A percentile compares a stretch with the other conserved stretches of the same genome.
Conservation (phyloP, 92 coral and sea anemone genomes). For the Ricordea florida region DNA sequence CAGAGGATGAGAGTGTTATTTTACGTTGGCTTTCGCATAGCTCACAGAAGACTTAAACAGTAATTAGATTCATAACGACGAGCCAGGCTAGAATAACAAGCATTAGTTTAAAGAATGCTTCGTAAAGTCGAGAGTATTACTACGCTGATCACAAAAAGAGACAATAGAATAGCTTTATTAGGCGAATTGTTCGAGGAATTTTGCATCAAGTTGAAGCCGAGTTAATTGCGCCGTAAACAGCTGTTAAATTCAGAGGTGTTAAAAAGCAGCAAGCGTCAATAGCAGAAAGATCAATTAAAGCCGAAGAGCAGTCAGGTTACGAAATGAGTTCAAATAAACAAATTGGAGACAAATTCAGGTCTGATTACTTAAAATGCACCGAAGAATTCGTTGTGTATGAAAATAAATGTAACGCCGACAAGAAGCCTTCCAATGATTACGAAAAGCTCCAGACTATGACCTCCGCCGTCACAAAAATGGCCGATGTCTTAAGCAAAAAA, state of each 20-base stretch:
- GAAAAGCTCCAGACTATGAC: not conserved
- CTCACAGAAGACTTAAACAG: too few relatives aligned
- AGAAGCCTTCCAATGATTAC: too few relatives aligned
- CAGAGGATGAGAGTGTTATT: too few relatives aligned
- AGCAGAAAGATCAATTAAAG: conserved; percentile 40
- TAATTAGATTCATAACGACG: too few relatives aligned
- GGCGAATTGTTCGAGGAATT: conserved; percentile 60
- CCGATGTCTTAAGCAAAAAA: too few relatives aligned
- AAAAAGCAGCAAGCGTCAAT: conserved; percentile 29
- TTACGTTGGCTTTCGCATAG: too few relatives aligned
- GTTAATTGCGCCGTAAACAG: conserved; percentile 1
- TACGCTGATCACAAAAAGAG: conserved; percentile 16
- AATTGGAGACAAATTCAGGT: conserved; percentile 28
- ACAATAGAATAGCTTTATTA: conserved; percentile 17
- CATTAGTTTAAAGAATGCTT: too few relatives aligned
- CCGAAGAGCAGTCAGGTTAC: conserved; percentile 8
- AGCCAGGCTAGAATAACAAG: too few relatives aligned
- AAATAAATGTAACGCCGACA: too few relatives aligned
- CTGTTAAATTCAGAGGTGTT: conserved; percentile 28
- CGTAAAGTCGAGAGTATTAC: conserved; percentile 40
- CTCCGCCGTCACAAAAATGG: not conserved
- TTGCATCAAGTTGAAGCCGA: conserved; percentile 16
- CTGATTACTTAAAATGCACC: conserved; percentile 13
- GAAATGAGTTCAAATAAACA: conserved; percentile 2
- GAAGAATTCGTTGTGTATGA: too few relatives aligned